A percentile compares a stretch with the other conserved stretches of the same genome.
Conservation (phyloP, 2,888 invertebrate species). For the Archaeoteleia sp. region DNA sequence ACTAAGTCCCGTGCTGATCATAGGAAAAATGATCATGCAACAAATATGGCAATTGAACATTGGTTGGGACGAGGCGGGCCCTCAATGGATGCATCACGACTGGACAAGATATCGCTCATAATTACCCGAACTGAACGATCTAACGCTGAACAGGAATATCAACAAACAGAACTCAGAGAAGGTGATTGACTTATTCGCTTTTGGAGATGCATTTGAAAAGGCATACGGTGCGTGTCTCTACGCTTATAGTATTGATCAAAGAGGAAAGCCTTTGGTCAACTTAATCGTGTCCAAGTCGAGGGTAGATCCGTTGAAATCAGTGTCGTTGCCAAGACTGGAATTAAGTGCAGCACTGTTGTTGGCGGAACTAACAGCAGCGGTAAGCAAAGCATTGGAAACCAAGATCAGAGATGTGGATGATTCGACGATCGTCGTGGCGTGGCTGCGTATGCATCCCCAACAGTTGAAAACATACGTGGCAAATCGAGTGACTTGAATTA, state of each 20-base stretch:
- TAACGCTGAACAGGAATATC: too few species aligned
- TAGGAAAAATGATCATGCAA: too few species aligned
- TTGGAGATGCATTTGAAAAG: too few species aligned
- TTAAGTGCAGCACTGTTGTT: slow-evolving; percentile 44
- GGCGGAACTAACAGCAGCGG: slow-evolving; percentile 17
- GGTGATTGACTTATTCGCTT: too few species aligned
- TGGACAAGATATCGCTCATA: neutral
- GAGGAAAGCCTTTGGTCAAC: neutral
- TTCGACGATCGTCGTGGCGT: slow-evolving; percentile 31
- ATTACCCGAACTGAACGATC: too few species aligned
- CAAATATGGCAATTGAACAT: slow-evolving; percentile 5
- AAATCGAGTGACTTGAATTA: slow-evolving; percentile 19
- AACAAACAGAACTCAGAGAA: too few species aligned
- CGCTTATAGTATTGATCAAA: slow-evolving; percentile 1
- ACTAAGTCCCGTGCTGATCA: too few species aligned
- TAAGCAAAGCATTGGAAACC: slow-evolving; percentile 14
- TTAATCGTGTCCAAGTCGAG: slow-evolving; percentile 41
- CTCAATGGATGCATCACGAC: neutral
- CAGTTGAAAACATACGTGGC: slow-evolving; percentile 24
- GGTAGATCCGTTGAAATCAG: slow-evolving; percentile 46
- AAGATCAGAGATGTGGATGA: slow-evolving; percentile 19
- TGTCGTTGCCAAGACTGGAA: slow-evolving; percentile 43
- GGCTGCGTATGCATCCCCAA: slow-evolving; percentile 24
- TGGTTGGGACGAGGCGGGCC: slow-evolving; percentile 7
- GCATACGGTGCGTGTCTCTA: slow-evolving; percentile 58